phyloP scores from a whole-genome alignment of 2,888 invertebrate species.

The Timandra comae region DNA sequence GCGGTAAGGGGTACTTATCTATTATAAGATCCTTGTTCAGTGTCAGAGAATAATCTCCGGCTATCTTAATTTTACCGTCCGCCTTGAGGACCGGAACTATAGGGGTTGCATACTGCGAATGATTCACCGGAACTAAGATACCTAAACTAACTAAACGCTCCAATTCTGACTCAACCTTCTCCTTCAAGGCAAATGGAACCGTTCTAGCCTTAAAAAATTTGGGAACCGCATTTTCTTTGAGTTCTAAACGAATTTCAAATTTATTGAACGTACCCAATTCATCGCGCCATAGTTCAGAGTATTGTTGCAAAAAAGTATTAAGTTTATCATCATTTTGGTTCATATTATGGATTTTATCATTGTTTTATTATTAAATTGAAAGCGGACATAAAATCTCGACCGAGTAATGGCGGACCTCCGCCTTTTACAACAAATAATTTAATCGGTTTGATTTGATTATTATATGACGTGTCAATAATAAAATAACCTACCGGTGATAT shows the following conservation, averaged over 20 bases:
- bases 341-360: conserved; percentile 8
- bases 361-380: too few species aligned
- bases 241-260: conserved; percentile 10
- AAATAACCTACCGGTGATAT: not conserved
- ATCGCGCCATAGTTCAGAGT: conserved; percentile 13
- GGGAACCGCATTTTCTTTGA: conserved; percentile 14
- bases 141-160: conserved; percentile 16
- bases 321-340: not conserved
- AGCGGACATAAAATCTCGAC: too few species aligned
- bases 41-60: conserved; percentile 16
- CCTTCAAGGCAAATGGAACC: conserved; percentile 25
- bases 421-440: not conserved
- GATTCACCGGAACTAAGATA: conserved; percentile 21
- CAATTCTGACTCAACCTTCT: conserved; percentile 23
- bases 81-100: conserved; percentile 20
- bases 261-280: conserved; percentile 16
- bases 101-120: conserved; percentile 19
- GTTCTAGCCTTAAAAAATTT: conserved; percentile 24
- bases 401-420: too few species aligned
- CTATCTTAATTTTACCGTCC: conserved; percentile 14
- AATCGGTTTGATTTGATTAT: not conserved
- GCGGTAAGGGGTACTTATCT: conserved; percentile 22
- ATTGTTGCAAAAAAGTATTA: not conserved
- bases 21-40: conserved; percentile 23
- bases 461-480: not conserved